Conservation (phyloP, 1,140 invertebrate genomes). For the Bombus terrestris region DNA sequence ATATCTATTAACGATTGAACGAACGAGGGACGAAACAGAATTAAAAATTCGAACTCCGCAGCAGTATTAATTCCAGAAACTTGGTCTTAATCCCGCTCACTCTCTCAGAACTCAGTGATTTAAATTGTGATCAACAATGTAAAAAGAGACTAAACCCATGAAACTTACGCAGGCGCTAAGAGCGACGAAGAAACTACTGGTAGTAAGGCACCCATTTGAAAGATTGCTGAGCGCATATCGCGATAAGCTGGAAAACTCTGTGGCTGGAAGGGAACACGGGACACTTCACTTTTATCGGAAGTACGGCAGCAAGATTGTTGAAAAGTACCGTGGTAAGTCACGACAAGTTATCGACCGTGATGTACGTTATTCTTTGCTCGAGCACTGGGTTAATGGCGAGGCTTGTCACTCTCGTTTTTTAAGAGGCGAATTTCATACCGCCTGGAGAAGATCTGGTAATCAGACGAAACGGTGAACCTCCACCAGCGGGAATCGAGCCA, state of each 20-base stretch:
- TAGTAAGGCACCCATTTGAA: slow-evolving; percentile 87
- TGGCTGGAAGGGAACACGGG: slow-evolving; percentile 81
- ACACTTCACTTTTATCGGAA: slow-evolving; percentile 84
- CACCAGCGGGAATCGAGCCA: slow-evolving; percentile 80
- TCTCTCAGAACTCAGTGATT: background rate
- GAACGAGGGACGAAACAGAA: no score
- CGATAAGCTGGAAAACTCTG: slow-evolving; percentile 85
- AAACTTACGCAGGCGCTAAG: slow-evolving; percentile 76
- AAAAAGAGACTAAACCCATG: background rate
- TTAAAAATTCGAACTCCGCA: no score
- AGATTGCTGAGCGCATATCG: slow-evolving; percentile 86
- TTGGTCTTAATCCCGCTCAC: background rate
- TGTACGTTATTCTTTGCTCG: slow-evolving; percentile 2
- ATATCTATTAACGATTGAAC: background rate
- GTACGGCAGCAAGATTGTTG: slow-evolving; percentile 84
- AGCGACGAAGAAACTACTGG: slow-evolving; percentile 72
- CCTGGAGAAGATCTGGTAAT: slow-evolving; percentile 66
- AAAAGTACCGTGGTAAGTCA: slow-evolving; percentile 81
- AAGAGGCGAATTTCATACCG: slow-evolving; percentile 59
- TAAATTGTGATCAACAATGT: no score
- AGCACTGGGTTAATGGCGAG: background rate
- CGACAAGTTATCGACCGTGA: slow-evolving; percentile 40
- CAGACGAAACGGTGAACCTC: slow-evolving; percentile 29
- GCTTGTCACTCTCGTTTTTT: background rate
- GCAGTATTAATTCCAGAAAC: background rate